Base-by-base conservation (phyloP, 2,888 invertebrate species). In the Euzetes globulus region DNA sequence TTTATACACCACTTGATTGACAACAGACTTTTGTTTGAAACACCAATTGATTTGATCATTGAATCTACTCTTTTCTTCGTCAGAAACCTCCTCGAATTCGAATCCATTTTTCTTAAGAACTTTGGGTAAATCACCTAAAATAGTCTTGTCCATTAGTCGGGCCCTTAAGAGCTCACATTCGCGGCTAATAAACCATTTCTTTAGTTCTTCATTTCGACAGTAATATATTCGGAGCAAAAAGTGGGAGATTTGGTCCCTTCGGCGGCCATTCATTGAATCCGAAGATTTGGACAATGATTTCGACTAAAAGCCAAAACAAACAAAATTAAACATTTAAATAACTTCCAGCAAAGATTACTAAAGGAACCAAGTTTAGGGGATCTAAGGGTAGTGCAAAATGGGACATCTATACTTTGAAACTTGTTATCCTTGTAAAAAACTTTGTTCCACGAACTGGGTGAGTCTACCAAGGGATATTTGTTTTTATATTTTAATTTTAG, bases 171-270 rank as follows among this genome's bases (percentile, higher is more conserved):
- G 85, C 81, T 98, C 97, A 76, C 91, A 83, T 85, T 99, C 99
- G 78, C 92, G 88, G 25, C 87, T 84, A 17, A 95, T 84, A 81
- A 95, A 94, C 97, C 98, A 98, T 76, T 86, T 87, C 45, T 91
- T 86, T 50, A 93, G 84, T 74, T 96, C 94, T 78, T 91, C 91
- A 27, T 82, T 80, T 80, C 91, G 87, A 81, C 94, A 96, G 83
- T 93, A 97, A 0, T 94, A 94, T 75, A 99, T 83, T 74, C 96
- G 86, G 3, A 98, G 85, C 79, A 97, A 91, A 82, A 91, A 97
- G 83, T 99, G 98, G 0, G 97, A 93, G 72, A 96, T 87, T 80
- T 92, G 90, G 83, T 99, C 98, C 77, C 82, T 79, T 41, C 80
- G 78, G 63, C 82, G 78, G 9, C 81, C 81, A 45, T 80, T 79